phyloP scores from a whole-genome alignment of 2,888 invertebrate genomes.

The Tiphia femorata region DNA sequence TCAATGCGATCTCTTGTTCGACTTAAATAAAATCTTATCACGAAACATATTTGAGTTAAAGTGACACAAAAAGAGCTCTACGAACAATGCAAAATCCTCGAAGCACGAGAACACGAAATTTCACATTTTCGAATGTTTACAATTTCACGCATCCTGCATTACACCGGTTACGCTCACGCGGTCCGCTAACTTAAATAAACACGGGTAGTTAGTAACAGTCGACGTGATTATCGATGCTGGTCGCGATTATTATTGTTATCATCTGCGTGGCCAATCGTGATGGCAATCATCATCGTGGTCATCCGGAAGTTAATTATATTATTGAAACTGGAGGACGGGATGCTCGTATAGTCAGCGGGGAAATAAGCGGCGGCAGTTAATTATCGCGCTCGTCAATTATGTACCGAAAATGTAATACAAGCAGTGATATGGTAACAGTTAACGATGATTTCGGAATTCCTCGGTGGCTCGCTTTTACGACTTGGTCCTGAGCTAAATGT shows the following conservation, averaged over 20 bases:
- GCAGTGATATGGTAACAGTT: not conserved
- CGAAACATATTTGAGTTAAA: no score
- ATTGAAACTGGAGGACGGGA: no score
- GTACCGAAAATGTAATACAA: not conserved
- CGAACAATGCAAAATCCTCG: no score
- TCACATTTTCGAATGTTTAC: no score
- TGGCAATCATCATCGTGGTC: not conserved
- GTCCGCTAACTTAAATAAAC: not conserved
- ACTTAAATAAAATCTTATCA: no score
- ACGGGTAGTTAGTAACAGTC: not conserved
- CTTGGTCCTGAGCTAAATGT: conserved; percentile 14
- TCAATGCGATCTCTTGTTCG: no score
- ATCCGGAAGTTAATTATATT: not conserved
- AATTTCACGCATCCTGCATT: not conserved
- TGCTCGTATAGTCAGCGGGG: no score
- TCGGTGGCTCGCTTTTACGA: conserved; percentile 13
- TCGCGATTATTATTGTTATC: not conserved
- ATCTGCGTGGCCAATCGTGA: no score
- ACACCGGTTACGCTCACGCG: not conserved
- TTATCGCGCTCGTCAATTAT: conserved; percentile 2
- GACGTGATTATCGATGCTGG: not conserved
- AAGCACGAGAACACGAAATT: no score
- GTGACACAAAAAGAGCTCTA: no score
- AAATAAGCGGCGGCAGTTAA: conserved; percentile 6
- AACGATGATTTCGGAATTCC: conserved; percentile 10